Evolutionary conservation across 1,140 invertebrate species (phyloP).

Genomic region (Magallana gigas): DNA sequence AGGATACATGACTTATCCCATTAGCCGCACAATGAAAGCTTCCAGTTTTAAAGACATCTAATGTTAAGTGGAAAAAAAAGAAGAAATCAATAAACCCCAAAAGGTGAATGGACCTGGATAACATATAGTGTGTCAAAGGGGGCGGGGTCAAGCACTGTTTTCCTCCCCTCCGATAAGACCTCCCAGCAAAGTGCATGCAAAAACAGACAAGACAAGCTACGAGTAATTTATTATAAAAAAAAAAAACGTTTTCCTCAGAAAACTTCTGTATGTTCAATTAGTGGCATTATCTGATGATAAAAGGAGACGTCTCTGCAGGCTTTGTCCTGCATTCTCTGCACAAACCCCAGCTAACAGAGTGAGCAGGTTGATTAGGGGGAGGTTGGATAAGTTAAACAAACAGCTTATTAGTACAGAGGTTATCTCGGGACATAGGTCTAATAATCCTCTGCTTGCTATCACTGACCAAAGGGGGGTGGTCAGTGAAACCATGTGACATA

Average conservation of each 20-base stretch:
- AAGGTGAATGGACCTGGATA: background rate
- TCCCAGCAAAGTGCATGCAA: background rate
- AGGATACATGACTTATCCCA: background rate
- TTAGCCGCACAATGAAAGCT: background rate
- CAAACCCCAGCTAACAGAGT: background rate
- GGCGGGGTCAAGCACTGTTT: background rate
- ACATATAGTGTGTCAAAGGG: background rate
- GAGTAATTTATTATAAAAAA: background rate
- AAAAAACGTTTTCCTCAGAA: background rate
- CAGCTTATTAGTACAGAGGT: background rate
- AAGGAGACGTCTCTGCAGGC: background rate
- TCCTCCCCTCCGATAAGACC: background rate
- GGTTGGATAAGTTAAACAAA: background rate
- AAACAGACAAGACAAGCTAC: background rate
- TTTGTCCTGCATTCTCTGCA: background rate
- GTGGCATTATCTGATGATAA: background rate
- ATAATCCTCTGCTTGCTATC: background rate
- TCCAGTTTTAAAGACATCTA: background rate
- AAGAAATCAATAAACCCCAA: too few species aligned
- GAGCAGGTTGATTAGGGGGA: background rate
- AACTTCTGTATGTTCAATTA: conserved; percentile 26
- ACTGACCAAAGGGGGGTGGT: conserved; percentile 16
- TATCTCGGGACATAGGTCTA: background rate
- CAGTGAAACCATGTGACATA: conserved; percentile 7
- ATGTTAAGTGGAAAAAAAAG: too few species aligned